Base-by-base conservation (phyloP, 1,140 invertebrate species). In the Drosophila littoralis region DNA sequence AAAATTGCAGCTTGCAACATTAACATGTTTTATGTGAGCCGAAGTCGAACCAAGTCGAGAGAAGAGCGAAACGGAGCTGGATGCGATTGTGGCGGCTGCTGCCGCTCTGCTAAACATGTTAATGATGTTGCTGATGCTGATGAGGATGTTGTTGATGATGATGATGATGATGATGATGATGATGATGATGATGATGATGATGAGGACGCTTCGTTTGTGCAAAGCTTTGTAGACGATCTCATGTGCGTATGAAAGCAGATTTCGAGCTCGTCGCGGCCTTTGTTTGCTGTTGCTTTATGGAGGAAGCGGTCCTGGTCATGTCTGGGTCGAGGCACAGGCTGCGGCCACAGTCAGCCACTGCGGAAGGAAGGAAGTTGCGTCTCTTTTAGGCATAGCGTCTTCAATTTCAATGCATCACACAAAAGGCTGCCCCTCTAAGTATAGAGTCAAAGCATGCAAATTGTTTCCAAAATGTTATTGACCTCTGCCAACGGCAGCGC, bases 1-100 rank as follows among this genome's bases (percentile, higher is more conserved):
- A 54, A 80, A 72, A 61, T 86, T 86, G 82, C 83, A 86, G 83
- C 83, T 86, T 86, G 82, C 82, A 81, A 86, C 78, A 86, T 85
- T 81, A 81, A 86, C 82, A 75, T 79, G 81, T 78, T 85, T 85
- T 81, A 85, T 79, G 81, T 67, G 67, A 59, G 75, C 42, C 50
- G 58, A 40, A 74, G 61, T 64, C 46, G 59, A 40, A 58, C 22
- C 61, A n/a, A 51, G 38, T 32, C 35, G 38, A 63, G 48, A 42
- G 67, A 12, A 35, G 45, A 69, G 40, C 17, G 32, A 36, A 55
- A 17, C 57, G 22, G 36, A 70, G 43, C 64, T 42, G 33, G 70
- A 42, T 28, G 54, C 12, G 42, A 13, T 51, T 8, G 5, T 45
- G 28, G 36, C 6, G 32, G 32, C 9, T 33, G 63, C 63, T 4